Percentiles rank a stretch among this genome's conserved stretches.
Evolutionary conservation across 2,113 vertebrate species (phyloP).

Genomic region (Podarcis muralis): DNA sequence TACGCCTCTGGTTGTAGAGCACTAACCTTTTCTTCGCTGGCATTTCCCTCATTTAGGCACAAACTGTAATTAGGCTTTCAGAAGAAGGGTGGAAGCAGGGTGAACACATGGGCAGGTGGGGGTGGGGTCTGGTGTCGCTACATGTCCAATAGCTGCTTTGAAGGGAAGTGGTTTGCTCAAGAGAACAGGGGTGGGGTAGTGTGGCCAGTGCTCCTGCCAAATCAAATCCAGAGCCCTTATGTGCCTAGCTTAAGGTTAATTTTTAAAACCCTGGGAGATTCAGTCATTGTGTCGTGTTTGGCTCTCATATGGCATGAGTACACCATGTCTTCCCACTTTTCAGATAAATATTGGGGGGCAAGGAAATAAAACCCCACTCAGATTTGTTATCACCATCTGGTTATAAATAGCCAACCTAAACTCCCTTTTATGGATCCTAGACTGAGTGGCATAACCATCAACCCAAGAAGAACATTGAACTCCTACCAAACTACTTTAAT

Average conservation of each 20-base stretch:
- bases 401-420: background rate
- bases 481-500: background rate
- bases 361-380: background rate
- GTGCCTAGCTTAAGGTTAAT: background rate
- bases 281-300: background rate
- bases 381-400: background rate
- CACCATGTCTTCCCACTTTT: background rate
- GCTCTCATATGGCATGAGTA: background rate
- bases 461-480: background rate
- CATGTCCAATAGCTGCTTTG: background rate
- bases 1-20: too few species aligned
- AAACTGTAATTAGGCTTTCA: background rate
- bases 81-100: too few species aligned
- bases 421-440: background rate
- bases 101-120: too few species aligned
- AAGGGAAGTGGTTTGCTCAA: background rate
- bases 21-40: too few species aligned
- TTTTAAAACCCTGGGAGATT: background rate
- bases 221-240: background rate
- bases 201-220: too few species aligned
- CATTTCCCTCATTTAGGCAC: background rate
- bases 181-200: fast-evolving
- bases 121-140: background rate
- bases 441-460: background rate
- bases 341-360: background rate